Conservation (phyloP, 2,797 vertebrate genomes). For the Holocentrus rufus region DNA sequence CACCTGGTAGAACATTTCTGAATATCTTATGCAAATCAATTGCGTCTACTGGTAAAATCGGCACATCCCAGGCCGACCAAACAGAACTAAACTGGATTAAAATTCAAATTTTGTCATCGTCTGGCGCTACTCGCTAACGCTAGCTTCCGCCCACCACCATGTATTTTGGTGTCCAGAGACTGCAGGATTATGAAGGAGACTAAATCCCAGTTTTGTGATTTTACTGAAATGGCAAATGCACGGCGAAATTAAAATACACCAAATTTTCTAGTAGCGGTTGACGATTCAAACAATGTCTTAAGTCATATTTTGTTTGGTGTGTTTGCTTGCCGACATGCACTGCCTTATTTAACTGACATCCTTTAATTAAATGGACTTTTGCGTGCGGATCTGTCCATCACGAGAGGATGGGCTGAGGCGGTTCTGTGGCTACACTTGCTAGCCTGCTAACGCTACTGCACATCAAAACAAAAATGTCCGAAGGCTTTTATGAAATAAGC, state of each 20-base stretch:
- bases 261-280: background rate
- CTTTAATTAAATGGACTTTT: background rate
- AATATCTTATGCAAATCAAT: no score
- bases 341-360: fast-evolving
- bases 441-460: conserved; percentile 17
- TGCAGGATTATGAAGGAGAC: no score
- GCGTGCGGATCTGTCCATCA: background rate
- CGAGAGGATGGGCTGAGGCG: no score
- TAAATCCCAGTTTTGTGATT: no score
- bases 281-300: fast-evolving
- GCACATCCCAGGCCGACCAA: fast-evolving
- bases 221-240: fast-evolving
- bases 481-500: fast-evolving
- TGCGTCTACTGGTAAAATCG: background rate
- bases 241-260: background rate
- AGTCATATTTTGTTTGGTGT: fast-evolving
- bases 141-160: no score
- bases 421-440: background rate
- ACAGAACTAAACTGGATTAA: background rate
- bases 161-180: no score
- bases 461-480: background rate
- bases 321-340: fast-evolving
- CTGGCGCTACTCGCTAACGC: no score
- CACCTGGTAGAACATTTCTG: no score
- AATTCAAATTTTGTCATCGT: no score